Evolutionary conservation across 2,888 invertebrate genomes (phyloP), one percentile per base, ranked within the genome.

Genomic region (Anoplius nigerrimus): DNA sequence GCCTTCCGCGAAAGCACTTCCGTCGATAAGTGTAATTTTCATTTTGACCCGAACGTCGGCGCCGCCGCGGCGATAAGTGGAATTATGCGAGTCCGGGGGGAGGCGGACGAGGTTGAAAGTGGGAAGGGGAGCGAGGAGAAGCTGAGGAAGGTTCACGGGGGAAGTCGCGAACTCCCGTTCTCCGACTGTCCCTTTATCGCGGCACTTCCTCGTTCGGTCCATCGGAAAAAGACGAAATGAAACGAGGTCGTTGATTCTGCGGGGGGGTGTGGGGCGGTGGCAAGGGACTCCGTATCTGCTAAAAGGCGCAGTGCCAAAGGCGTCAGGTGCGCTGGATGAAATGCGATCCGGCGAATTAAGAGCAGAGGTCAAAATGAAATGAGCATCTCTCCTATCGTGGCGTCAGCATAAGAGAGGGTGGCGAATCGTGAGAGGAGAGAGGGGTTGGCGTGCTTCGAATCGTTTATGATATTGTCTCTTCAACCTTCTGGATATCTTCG

Each of bases 401-500:
- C 55, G 48, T 67, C 57, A 61, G 43, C 55, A 24, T 45, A 63
- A 51, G 65, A 18, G 66, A 57, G 59, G 21, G 24, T 65, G 72
- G 58, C 62, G 71, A 74, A 72, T 78, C 71, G 75, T 70, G 72
- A 70, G 71, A 69, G 60, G 65, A 57, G 68, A 62, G 72, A 67
- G 66, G 60, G 73, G 65, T 55, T 65, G 74, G 75, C 84, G 84
- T 84, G 83, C 79, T 63, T 74, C 76, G 83, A 81, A 84, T 84
- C 76, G 80, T 80, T 84, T 82, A 84, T 80, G 80, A 84, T 81
- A 80, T 81, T 80, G 80, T 80, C 76, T 73, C 72, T 71, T 63
- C 67, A 22, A 48, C 66, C 56, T 51, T 59, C 42, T 46, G 20
- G 21, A 20, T 56, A 62, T 55, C 60, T 56, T 57, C 16, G n/a